Evolutionary conservation across 1,140 invertebrate genomes (phyloP), one percentile per base, ranked within the genome.

Genomic region (Drosophila tropicalis): DNA sequence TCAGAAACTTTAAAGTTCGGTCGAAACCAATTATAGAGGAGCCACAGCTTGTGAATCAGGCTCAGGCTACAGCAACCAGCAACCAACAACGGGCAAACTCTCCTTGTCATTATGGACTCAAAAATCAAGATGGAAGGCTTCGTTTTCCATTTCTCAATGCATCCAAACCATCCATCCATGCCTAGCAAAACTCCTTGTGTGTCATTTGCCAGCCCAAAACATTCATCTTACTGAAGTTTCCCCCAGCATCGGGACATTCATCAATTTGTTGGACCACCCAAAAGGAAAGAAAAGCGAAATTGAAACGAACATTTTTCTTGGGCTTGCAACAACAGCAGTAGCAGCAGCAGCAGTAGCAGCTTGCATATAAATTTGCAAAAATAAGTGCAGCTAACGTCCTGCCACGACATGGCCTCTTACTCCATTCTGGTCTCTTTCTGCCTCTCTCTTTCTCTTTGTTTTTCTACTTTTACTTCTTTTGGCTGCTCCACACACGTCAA

Each of bases 221-320:
- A 87, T 79, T 87, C 75, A 81, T 86, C 82, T 79, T 79, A 72
- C 82, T 85, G 86, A 86, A 86, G 78, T 86, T 81, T 55, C 65
- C 69, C 47, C 58, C 63, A 57, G 79, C 47, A 51, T 36, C 74
- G 70, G 70, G 66, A 79, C 82, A 86, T 85, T 85, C 82, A 86
- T 86, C 82, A 85, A 85, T 85, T 84, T 84, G 81, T 80, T 84
- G 62, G 36, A 10, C 68, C 62, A 79, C 62, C 70, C 70, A 15
- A 62, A 61, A 57, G 54, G 58, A 29, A 60, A 51, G 39, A 66
- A 32, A 69, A 71, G 64, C 61, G 76, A 87, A 79, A 86, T 79
- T 68, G 71, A 76, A 87, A 82, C 75, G 75, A 82, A 82, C 83
- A 84, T 79, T 76, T 79, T 79, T 83, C 63, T 62, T 41, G 56